phyloP scores from a whole-genome alignment of 2,888 invertebrate genomes.

The Disparrhopalites patrizii region DNA sequence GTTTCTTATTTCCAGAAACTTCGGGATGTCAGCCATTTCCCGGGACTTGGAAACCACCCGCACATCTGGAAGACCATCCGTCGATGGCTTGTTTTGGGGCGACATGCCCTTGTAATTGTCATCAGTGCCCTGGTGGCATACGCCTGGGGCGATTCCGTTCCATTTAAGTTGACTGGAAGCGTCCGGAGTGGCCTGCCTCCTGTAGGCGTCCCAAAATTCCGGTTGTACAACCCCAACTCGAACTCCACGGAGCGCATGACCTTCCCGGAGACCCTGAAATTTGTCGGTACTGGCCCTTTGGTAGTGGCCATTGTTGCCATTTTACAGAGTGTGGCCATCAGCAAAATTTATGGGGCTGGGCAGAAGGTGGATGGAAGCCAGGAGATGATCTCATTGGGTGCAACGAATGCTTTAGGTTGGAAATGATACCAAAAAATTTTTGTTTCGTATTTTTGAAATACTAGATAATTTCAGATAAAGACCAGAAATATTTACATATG shows the following conservation, averaged over 20 bases:
- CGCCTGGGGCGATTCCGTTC: constrained; percentile 56
- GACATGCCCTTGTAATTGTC: constrained; percentile 77
- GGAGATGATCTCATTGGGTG: constrained; percentile 81
- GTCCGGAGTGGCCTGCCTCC: constrained; percentile 63
- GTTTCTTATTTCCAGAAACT: constrained; percentile 13
- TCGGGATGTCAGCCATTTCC: background rate
- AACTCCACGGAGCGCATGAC: constrained; percentile 21
- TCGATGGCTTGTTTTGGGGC: constrained; percentile 71
- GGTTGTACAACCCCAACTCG: constrained; percentile 53
- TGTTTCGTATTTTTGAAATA: background rate
- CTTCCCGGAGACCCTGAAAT: constrained; percentile 32
- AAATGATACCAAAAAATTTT: too few relatives aligned
- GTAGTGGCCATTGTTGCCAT: constrained; percentile 86
- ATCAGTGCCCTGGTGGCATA: constrained; percentile 62
- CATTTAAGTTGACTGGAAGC: constrained; percentile 63
- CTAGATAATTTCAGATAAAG: too few relatives aligned
- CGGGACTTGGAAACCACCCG: constrained; percentile 47
- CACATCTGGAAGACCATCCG: constrained; percentile 56
- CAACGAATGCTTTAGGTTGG: constrained; percentile 73
- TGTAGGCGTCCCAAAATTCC: constrained; percentile 66
- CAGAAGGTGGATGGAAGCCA: constrained; percentile 77
- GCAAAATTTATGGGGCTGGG: constrained; percentile 82
- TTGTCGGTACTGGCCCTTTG: constrained; percentile 73
- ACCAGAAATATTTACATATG: too few relatives aligned
- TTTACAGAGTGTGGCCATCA: constrained; percentile 90